Base-by-base conservation (phyloP, 2,888 invertebrate genomes). In the Willowsia nigromaculata region DNA sequence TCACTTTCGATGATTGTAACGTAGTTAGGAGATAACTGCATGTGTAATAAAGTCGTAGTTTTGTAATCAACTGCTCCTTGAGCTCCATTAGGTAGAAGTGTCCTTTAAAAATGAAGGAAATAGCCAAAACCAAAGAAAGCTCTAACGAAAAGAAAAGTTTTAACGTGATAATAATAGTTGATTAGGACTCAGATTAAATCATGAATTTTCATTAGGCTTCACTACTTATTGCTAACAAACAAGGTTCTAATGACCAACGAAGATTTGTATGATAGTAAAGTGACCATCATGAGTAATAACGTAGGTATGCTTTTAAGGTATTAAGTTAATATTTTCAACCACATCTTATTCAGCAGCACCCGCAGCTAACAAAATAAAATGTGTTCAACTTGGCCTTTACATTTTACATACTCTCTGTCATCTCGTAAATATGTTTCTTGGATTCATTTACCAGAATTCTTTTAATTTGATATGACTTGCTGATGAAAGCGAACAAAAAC, bases 151-250 rank as follows among this genome's bases (percentile, higher is more conserved):
- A n/a, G 30, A 37, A 78, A 78, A 53, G 22, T 50, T 30, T 33
- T 53, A 53, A 18, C n/a, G n/a, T n/a, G n/a, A n/a, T n/a, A n/a
- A n/a, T n/a, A n/a, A n/a, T n/a, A n/a, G n/a, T n/a, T 18, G 78
- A 78, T 78, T 11, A 13, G 47, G 53, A 5, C 37, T 78, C 15
- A 78, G 78, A 78, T 78, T 78, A 78, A 78, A 78, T 56, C 56
- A 78, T 78, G 78, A 78, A 78, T 78, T 78, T 78, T 78, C 78
- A 78, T 78, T 78, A 78, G 78, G 18, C 22, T 53, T 68, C 65
- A 68, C n/a, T n/a, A n/a, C n/a, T 68, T 25, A 71, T 43, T 3
- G 43, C 71, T 1, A 65, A 33, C 25, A 43, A 37, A 4, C 65
- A 37, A 15, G 59, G 4, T 7, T 37, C 25, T 30, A 43, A 71